A percentile compares a stretch with the other conserved stretches of the same genome.
Conservation (phyloP, 2,797 vertebrate genomes). For the Eulemur coronatus region DNA sequence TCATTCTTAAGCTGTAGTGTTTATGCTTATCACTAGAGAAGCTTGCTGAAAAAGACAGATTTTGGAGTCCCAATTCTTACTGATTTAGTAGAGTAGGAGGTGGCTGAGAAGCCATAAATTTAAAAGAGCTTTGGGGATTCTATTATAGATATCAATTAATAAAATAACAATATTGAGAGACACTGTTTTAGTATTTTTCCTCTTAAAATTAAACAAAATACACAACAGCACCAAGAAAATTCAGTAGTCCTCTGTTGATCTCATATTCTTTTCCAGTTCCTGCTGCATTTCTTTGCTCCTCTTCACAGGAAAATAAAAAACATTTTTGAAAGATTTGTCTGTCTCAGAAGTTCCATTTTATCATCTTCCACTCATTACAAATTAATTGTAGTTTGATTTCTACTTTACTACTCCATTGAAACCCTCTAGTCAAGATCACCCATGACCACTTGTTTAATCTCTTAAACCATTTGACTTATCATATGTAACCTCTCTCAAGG, state of each 20-base stretch:
- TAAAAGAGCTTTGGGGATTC: not conserved
- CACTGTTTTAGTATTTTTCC: not conserved
- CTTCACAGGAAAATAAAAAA: not conserved
- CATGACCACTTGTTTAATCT: not conserved
- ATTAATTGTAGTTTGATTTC: not conserved
- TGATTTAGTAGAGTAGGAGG: not conserved
- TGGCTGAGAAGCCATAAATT: not conserved
- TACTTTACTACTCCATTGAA: not conserved
- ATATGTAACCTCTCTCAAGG: not conserved
- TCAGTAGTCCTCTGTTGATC: no score
- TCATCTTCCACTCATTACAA: not conserved
- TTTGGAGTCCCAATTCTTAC: not conserved
- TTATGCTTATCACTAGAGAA: not conserved
- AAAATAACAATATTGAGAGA: not conserved
- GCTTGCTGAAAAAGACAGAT: not conserved
- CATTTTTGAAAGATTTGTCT: not conserved
- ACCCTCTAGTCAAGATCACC: not conserved
- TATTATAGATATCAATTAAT: not conserved
- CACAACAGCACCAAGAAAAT: not conserved
- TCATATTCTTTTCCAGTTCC: fast-evolving
- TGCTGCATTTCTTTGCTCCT: not conserved
- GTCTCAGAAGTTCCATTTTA: not conserved
- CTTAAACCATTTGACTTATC: not conserved
- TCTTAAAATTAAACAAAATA: not conserved
- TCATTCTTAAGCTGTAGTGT: not conserved